Percentiles rank a stretch among this genome's conserved stretches.
phyloP scores from a whole-genome alignment of 2,888 invertebrate genomes.

The Amiota communis region DNA sequence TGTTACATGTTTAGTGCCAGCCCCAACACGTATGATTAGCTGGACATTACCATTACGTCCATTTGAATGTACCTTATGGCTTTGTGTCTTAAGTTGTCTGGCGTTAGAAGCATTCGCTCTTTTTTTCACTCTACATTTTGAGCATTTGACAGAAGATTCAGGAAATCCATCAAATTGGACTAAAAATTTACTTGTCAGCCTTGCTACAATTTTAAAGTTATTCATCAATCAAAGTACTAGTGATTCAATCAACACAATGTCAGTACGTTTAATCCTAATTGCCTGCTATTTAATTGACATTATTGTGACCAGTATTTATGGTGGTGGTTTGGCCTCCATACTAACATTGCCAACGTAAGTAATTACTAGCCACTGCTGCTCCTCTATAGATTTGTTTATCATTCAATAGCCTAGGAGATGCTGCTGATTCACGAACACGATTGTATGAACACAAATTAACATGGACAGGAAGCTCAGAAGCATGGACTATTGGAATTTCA shows the following conservation, averaged over 20 bases:
- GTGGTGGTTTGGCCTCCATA: slow-evolving; percentile 79
- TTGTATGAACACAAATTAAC: slow-evolving; percentile 76
- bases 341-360: slow-evolving; percentile 78
- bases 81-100: slow-evolving; percentile 74
- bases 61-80: slow-evolving; percentile 77
- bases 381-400: slow-evolving; percentile 8
- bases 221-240: slow-evolving; percentile 63
- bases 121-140: slow-evolving; percentile 48
- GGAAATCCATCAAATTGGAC: slow-evolving; percentile 40
- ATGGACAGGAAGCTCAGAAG: slow-evolving; percentile 80
- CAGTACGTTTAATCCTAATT: slow-evolving; percentile 60
- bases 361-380: not conserved
- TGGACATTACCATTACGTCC: slow-evolving; percentile 79
- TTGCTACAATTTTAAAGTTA: slow-evolving; percentile 58
- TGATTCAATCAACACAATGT: slow-evolving; percentile 54
- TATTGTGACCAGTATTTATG: slow-evolving; percentile 78
- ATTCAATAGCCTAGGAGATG: slow-evolving; percentile 74
- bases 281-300: slow-evolving; percentile 74
- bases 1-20: slow-evolving; percentile 80
- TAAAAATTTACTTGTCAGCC: slow-evolving; percentile 57
- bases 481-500: slow-evolving; percentile 78
- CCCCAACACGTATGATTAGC: slow-evolving; percentile 77
- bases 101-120: slow-evolving; percentile 73
- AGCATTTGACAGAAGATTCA: slow-evolving; percentile 32
- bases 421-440: slow-evolving; percentile 78